Percentiles rank a stretch among this genome's conserved stretches.
Conservation (phyloP, 2,888 invertebrate species). For the Lacanobia oleracea region DNA sequence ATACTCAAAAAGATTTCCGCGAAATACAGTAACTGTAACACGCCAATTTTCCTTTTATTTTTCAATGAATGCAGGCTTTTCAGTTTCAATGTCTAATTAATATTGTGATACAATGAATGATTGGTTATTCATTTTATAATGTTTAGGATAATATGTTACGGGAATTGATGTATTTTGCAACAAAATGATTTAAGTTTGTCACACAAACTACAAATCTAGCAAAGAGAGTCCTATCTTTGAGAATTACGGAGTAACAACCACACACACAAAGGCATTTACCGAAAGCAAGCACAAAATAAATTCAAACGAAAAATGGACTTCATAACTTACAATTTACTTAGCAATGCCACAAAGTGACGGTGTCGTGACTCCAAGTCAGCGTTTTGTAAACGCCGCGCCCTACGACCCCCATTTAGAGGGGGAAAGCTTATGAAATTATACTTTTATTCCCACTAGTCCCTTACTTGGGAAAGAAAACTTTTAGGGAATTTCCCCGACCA, state of each 20-base stretch:
- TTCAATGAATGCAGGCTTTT: slow-evolving; percentile 7
- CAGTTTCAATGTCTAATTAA: slow-evolving; percentile 7
- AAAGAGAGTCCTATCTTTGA: slow-evolving; percentile 6
- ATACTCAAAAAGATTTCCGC: slow-evolving; percentile 35
- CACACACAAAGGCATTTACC: slow-evolving; percentile 1
- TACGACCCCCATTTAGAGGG: slow-evolving; percentile 59
- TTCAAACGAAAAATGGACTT: slow-evolving; percentile 35
- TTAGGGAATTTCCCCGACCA: slow-evolving; percentile 64
- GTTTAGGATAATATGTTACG: background rate
- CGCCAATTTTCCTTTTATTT: slow-evolving; percentile 35
- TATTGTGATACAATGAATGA: background rate
- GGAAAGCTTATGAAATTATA: slow-evolving; percentile 79
- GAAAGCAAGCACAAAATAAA: slow-evolving; percentile 17
- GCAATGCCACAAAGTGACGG: slow-evolving; percentile 55
- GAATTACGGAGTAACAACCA: slow-evolving; percentile 3
- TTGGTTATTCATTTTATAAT: background rate
- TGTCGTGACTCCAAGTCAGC: slow-evolving; percentile 66
- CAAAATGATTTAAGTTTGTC: background rate
- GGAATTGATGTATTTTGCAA: background rate
- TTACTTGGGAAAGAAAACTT: slow-evolving; percentile 70
- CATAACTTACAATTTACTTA: slow-evolving; percentile 26
- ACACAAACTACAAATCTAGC: background rate
- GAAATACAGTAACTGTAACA: slow-evolving; percentile 32
- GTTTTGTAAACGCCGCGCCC: slow-evolving; percentile 69
- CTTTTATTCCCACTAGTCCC: slow-evolving; percentile 76